Evolutionary conservation across 1,140 invertebrate genomes (phyloP), one percentile per base, ranked within the genome.

Genomic region (Geopemphigus sp.): DNA sequence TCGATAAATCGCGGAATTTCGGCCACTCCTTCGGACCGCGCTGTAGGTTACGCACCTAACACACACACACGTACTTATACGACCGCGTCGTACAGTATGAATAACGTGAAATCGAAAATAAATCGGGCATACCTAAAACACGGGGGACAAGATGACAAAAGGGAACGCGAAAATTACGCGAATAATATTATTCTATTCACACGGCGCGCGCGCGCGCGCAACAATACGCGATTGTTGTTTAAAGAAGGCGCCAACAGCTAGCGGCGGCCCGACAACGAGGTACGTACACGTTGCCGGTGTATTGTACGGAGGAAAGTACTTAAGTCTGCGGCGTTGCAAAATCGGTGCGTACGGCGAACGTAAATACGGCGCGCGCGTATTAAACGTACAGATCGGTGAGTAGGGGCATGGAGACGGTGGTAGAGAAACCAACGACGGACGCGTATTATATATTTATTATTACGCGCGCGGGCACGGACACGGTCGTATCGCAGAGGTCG

Each of bases 191-290:
- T 45, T 76, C 22, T 59, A 45, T 39, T 59, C 26, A 76, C 50
- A 54, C 22, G 24, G 17, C 68, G 24, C 68, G 47, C 45, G 12
- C 22, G 11, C 32, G 73, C 56, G n/a, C 22, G 45, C 73, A 76
- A 29, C 32, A 76, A n/a, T 24, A 24, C 70, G 73, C 73, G 56
- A 57, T 57, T 76, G 70, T 73, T 57, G 53, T 76, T 76, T n/a
- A 45, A 22, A 61, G 56, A 76, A 76, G 73, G 73, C 73, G 73
- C 73, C 73, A 76, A 59, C 73, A 15, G 56, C 26, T 4, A 26
- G 54, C n/a, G 53, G 56, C 53, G 53, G 19, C 19, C n/a, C n/a
- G n/a, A n/a, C n/a, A n/a, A n/a, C n/a, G n/a, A n/a, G n/a, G n/a
- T n/a, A n/a, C n/a, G n/a, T n/a, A n/a, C n/a, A n/a, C n/a, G n/a